Conservation (phyloP, 37 sponge, comb jelly and placozoan genomes). For the Geodia barretti region DNA sequence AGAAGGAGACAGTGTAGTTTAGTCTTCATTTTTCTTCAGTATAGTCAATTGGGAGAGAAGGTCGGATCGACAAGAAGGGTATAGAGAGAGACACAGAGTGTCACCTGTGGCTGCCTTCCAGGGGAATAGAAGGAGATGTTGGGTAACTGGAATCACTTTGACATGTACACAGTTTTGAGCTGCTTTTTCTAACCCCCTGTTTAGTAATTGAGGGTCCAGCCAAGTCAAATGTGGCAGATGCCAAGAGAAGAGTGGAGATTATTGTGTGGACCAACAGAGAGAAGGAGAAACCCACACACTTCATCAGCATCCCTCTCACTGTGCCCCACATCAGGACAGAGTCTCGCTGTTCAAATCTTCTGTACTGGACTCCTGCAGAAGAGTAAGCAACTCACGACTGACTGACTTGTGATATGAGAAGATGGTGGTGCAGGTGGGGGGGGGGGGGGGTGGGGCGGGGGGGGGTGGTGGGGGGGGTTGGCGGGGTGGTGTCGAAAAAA, state of each 20-base stretch:
- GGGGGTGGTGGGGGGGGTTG: too few relatives aligned
- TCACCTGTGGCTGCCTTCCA: slow-evolving; percentile 43
- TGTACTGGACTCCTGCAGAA: too few relatives aligned
- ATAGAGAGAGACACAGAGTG: slow-evolving; percentile 73
- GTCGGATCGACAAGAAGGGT: slow-evolving; percentile 28
- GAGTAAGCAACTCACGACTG: too few relatives aligned
- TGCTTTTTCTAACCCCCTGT: too few relatives aligned
- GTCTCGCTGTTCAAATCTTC: too few relatives aligned
- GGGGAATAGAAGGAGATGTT: slow-evolving; percentile 50
- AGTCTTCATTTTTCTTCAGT: slow-evolving; percentile 70
- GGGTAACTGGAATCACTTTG: too few relatives aligned
- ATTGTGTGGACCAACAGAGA: slow-evolving; percentile 50
- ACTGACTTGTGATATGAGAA: too few relatives aligned
- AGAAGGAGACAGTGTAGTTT: too few relatives aligned
- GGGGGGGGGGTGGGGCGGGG: too few relatives aligned
- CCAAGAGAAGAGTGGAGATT: slow-evolving; percentile 65
- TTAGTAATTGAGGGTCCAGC: slow-evolving; percentile 19
- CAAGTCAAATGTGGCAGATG: slow-evolving; percentile 18
- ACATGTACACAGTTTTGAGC: too few relatives aligned
- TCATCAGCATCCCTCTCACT: slow-evolving; percentile 74
- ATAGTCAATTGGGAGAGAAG: slow-evolving; percentile 67
- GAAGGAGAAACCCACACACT: slow-evolving; percentile 59
- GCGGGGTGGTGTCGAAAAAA: too few relatives aligned
- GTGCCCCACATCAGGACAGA: slow-evolving; percentile 9
- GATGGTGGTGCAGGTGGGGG: too few relatives aligned